Conservation (phyloP, 92 coral and sea anemone genomes). For the Phenganax stokvisi region DNA sequence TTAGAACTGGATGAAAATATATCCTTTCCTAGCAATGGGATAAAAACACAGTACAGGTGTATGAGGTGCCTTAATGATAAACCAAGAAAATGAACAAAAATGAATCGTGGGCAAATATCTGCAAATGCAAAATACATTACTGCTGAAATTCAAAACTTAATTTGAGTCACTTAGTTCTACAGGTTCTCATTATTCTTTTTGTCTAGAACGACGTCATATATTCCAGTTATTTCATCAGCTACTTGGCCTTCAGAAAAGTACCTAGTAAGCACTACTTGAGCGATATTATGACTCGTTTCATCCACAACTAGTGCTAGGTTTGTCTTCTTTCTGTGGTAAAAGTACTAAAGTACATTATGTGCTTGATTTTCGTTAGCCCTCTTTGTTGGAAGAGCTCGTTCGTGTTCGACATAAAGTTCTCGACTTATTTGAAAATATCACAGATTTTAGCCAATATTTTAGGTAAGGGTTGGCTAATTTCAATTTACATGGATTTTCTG, state of each 20-base stretch:
- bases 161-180: not conserved
- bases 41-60: too few species aligned
- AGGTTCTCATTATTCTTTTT: not conserved
- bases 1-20: too few species aligned
- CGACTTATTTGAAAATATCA: conserved; percentile 25
- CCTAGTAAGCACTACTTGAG: not conserved
- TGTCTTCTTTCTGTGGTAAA: too few species aligned
- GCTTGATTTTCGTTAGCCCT: conserved; percentile 1
- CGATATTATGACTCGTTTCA: not conserved
- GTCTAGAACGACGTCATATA: conserved; percentile 24
- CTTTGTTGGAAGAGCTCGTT: conserved; percentile 26
- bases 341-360: too few species aligned
- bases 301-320: not conserved
- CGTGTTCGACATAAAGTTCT: conserved; percentile 33
- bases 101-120: too few species aligned
- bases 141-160: not conserved
- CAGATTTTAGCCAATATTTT: conserved; percentile 32
- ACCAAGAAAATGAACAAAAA: too few species aligned
- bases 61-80: too few species aligned
- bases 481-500: not conserved
- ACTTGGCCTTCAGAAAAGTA: conserved; percentile 35
- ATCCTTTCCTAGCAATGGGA: too few species aligned
- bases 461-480: not conserved
- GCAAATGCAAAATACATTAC: not conserved
- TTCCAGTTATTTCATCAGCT: conserved; percentile 37